A percentile compares a stretch with the other conserved stretches of the same genome.
phyloP scores from a whole-genome alignment of 2,797 vertebrate genomes.

The Chaenodraco wilsoni region DNA sequence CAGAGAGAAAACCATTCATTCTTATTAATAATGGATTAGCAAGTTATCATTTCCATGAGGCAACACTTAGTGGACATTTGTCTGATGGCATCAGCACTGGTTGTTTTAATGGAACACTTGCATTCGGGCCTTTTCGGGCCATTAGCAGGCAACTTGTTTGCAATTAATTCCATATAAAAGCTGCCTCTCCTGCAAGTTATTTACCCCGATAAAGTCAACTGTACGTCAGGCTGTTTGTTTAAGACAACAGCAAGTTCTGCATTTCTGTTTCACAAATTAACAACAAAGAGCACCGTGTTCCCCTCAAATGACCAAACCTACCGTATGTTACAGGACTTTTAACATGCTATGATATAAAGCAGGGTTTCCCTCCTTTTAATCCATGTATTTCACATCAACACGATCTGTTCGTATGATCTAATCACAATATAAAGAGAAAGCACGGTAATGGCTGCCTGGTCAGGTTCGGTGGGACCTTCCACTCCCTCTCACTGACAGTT shows the following conservation, averaged over 20 bases:
- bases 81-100: conserved; percentile 79
- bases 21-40: conserved; percentile 87
- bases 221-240: conserved; percentile 79
- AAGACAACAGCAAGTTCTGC: conserved; percentile 70
- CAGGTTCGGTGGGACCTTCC: conserved; percentile 22
- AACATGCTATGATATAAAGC: conserved; percentile 10
- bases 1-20: conserved; percentile 82
- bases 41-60: conserved; percentile 83
- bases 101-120: conserved; percentile 82
- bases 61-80: conserved; percentile 82
- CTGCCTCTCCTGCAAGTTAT: conserved; percentile 78
- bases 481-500: conserved; percentile 48
- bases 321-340: neutral
- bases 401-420: conserved; percentile 1
- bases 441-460: neutral
- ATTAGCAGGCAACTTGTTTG: conserved; percentile 82
- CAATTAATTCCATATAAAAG: conserved; percentile 83
- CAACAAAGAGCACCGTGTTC: conserved; percentile 29
- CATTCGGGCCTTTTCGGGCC: conserved; percentile 82
- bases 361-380: conserved; percentile 3
- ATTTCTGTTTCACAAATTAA: conserved; percentile 52
- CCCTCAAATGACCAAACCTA: conserved; percentile 17
- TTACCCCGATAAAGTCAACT: conserved; percentile 78
- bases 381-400: neutral
- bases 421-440: neutral